These are phyloP conservation scores for Zaprionus camerounensis DNA, from an alignment of 1,140 invertebrate genomes.

Conservation along the genomic window DNA sequence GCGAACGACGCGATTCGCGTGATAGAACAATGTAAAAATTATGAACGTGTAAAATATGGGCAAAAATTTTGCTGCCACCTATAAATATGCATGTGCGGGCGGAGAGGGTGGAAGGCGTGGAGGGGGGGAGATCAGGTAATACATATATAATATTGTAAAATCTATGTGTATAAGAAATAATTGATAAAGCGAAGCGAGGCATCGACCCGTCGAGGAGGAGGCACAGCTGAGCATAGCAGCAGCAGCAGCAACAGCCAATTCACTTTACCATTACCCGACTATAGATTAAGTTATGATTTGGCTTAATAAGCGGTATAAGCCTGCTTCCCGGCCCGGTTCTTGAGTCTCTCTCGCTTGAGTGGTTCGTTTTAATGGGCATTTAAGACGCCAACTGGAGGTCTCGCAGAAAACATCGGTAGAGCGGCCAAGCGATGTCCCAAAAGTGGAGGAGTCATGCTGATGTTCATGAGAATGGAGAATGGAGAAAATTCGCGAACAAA, in stretches of 20 bases:
- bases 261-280: slow-evolving; percentile 13
- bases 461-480: slow-evolving; percentile 24
- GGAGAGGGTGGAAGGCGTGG: neutral
- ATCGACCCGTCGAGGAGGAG: slow-evolving; percentile 16
- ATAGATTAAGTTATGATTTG: slow-evolving; percentile 64
- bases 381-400: slow-evolving; percentile 20
- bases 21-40: slow-evolving; percentile 74
- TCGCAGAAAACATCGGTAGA: neutral
- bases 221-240: neutral
- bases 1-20: slow-evolving; percentile 31
- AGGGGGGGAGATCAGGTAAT: slow-evolving; percentile 1
- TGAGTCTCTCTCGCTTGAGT: slow-evolving; percentile 49
- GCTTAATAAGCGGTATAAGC: slow-evolving; percentile 61
- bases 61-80: slow-evolving; percentile 52
- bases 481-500: neutral
- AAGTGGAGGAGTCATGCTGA: slow-evolving; percentile 51
- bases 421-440: slow-evolving; percentile 3
- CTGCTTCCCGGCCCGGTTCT: slow-evolving; percentile 26
- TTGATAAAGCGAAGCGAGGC: slow-evolving; percentile 60
- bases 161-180: slow-evolving; percentile 64
- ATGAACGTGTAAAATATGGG: slow-evolving; percentile 75
- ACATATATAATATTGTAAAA: slow-evolving; percentile 24
- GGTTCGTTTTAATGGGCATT: slow-evolving; percentile 66
- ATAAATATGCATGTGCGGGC: slow-evolving; percentile 66
- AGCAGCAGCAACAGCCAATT: neutral